Evolutionary conservation across 2,797 vertebrate species (phyloP).

Genomic region (Pyrocephalus nanus): DNA sequence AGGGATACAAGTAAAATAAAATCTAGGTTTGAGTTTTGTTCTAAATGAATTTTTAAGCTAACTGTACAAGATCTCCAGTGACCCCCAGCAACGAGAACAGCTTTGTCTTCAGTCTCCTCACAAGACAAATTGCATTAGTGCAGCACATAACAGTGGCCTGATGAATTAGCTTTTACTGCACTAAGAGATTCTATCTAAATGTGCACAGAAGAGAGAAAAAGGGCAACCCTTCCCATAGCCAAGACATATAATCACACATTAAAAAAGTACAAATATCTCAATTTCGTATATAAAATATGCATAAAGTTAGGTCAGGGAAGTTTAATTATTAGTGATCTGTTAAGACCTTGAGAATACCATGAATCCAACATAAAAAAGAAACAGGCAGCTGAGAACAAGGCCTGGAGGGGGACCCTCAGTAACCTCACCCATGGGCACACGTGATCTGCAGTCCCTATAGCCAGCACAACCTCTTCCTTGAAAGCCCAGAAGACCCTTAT

Average conservation of each 20-base stretch:
- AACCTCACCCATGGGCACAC: fast-evolving
- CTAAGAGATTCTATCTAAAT: not conserved
- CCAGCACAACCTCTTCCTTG: not conserved
- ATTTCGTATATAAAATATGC: not conserved
- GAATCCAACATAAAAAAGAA: not conserved
- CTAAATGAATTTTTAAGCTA: not conserved
- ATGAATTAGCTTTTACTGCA: constrained; percentile 5
- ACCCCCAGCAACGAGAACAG: not conserved
- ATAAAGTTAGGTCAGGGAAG: not conserved
- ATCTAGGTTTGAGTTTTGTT: not conserved
- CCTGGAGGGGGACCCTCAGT: not conserved
- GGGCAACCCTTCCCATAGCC: not conserved
- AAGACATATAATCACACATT: not conserved
- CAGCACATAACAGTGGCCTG: not conserved
- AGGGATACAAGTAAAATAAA: not conserved
- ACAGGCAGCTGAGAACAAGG: not conserved
- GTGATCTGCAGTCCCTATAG: fast-evolving
- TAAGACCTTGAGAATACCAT: not conserved
- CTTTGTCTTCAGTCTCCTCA: not conserved
- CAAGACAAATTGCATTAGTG: not conserved
- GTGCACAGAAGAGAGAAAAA: not conserved
- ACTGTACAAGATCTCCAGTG: not conserved
- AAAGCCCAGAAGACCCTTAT: not conserved
- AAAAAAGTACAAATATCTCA: not conserved
- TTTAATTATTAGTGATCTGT: not conserved